Evolutionary conservation across 1,140 invertebrate species (phyloP).

Genomic region (Brachionus rubens): DNA sequence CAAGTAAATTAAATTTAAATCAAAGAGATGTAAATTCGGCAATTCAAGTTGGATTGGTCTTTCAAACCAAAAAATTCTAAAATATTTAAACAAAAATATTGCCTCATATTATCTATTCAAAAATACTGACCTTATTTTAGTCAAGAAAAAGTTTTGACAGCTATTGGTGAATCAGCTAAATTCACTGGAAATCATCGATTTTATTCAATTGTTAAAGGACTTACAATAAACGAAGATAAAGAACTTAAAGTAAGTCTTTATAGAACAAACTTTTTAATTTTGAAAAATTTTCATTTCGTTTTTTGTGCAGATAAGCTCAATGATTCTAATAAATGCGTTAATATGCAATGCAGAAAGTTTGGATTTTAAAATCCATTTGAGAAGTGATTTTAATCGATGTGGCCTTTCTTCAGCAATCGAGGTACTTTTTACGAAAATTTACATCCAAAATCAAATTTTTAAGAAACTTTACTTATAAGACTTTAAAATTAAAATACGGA

Average conservation of each 20-base stretch:
- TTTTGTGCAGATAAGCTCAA: slow-evolving; percentile 44
- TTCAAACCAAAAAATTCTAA: no score
- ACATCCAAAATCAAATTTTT: slow-evolving; percentile 3
- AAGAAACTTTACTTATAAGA: slow-evolving; percentile 52
- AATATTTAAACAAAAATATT: no score
- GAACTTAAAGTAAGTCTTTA: slow-evolving; percentile 38
- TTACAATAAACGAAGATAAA: slow-evolving; percentile 16
- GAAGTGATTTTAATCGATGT: slow-evolving; percentile 90
- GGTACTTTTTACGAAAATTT: slow-evolving; percentile 52
- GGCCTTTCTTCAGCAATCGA: slow-evolving; percentile 79
- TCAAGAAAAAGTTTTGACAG: slow-evolving; percentile 39
- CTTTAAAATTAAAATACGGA: slow-evolving; percentile 49
- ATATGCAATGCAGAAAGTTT: slow-evolving; percentile 58
- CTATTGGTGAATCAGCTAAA: slow-evolving; percentile 22
- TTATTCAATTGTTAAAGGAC: slow-evolving; percentile 26
- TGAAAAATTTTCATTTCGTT: neutral
- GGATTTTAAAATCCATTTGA: slow-evolving; percentile 84
- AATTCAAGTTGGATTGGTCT: no score
- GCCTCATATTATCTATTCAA: no score
- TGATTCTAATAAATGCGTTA: slow-evolving; percentile 39
- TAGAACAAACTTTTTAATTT: neutral
- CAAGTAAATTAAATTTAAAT: no score
- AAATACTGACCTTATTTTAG: no score
- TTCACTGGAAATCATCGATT: neutral
- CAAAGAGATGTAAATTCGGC: no score